A percentile compares a stretch with the other conserved stretches of the same genome.
Conservation (phyloP, 2,888 invertebrate genomes). For the Drosophila aldrichi region DNA sequence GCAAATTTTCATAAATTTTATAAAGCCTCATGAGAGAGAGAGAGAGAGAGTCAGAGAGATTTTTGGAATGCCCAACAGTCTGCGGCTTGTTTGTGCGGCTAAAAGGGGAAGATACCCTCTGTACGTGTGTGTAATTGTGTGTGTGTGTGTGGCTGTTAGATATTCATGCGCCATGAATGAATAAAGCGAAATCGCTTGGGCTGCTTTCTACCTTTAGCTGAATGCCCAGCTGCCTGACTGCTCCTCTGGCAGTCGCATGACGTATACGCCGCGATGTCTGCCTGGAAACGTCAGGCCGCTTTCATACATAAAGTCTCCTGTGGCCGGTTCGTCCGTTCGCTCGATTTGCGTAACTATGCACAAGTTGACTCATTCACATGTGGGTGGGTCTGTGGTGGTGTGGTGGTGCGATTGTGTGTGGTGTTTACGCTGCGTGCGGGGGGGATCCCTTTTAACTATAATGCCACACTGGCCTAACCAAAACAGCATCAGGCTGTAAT, state of each 20-base stretch:
- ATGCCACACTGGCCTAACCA: constrained; percentile 39
- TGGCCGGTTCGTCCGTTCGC: constrained; percentile 52
- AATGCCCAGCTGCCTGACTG: constrained; percentile 30
- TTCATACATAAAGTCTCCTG: constrained; percentile 65
- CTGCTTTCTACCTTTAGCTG: constrained; percentile 49
- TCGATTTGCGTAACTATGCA: constrained; percentile 74
- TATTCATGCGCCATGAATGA: constrained; percentile 73
- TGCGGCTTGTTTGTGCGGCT: constrained; percentile 12
- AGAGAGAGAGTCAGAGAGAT: not conserved
- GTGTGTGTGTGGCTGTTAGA: constrained; percentile 47
- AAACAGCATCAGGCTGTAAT: constrained; percentile 64
- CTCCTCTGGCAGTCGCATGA: constrained; percentile 57
- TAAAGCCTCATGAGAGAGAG: not conserved
- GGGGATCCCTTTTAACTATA: constrained; percentile 42
- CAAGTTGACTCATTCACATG: constrained; percentile 67
- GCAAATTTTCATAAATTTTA: constrained; percentile 9
- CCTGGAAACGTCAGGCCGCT: constrained; percentile 52
- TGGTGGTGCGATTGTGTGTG: not conserved
- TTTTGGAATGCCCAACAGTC: constrained; percentile 13
- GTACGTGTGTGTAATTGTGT: not conserved
- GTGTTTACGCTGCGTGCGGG: constrained; percentile 30
- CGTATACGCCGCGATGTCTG: constrained; percentile 68
- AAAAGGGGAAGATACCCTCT: not conserved
- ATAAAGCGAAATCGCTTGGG: constrained; percentile 60
- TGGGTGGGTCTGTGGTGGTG: not conserved